These are phyloP conservation scores for Cataglyphis hispanica DNA, from an alignment of 1,140 invertebrate species.

Conservation along the genomic window DNA sequence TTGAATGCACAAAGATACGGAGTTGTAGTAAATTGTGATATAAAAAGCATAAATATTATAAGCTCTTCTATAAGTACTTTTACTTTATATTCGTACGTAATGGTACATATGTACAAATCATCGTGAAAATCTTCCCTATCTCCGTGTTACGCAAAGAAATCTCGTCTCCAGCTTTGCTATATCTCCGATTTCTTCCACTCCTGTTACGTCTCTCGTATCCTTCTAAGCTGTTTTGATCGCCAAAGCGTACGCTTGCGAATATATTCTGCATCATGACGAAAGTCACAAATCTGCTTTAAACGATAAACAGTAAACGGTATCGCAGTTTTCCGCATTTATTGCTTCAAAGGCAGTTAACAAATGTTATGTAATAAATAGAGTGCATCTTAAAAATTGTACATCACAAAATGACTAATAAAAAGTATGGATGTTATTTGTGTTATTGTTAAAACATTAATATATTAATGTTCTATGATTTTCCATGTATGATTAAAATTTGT, in stretches of 20 bases:
- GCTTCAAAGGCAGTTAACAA: constrained; percentile 3
- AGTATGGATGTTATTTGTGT: not conserved
- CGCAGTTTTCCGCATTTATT: constrained; percentile 5
- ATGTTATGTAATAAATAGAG: constrained; percentile 9
- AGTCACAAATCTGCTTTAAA: constrained; percentile 52
- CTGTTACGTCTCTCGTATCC: constrained; percentile 27
- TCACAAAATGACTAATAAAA: not conserved
- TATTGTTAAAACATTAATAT: not conserved
- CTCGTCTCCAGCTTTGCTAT: constrained; percentile 14
- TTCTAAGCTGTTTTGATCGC: constrained; percentile 40
- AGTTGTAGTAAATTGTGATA: constrained; percentile 27
- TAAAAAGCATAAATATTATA: constrained; percentile 3
- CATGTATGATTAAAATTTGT: no score
- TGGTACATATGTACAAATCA: constrained; percentile 37
- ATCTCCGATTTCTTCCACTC: constrained; percentile 45
- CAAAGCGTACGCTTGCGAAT: constrained; percentile 27
- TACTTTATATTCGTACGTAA: constrained; percentile 5
- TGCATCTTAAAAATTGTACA: not conserved
- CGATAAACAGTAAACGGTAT: constrained; percentile 39
- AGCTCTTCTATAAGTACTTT: constrained; percentile 18
- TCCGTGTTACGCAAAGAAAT: constrained; percentile 16
- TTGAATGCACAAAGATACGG: constrained; percentile 19
- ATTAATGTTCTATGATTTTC: not conserved
- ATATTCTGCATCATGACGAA: constrained; percentile 46
- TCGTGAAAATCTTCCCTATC: constrained; percentile 40